Conservation (phyloP, 2,888 invertebrate genomes). For the Priapulus caudatus region DNA sequence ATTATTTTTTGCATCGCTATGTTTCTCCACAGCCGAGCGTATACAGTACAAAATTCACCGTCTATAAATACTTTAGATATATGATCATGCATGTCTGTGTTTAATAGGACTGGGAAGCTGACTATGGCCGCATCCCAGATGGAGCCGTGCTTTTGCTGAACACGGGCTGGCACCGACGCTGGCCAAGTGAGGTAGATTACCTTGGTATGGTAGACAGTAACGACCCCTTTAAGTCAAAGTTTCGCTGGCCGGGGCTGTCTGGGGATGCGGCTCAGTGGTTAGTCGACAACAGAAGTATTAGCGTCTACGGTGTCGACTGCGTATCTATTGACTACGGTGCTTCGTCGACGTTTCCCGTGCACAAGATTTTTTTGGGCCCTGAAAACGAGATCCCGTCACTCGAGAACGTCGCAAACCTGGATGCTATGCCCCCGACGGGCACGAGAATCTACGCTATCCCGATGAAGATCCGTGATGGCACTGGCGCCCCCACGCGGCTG, state of each 20-base stretch:
- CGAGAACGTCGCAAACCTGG: conserved; percentile 49
- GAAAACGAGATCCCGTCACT: conserved; percentile 43
- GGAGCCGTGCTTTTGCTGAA: conserved; percentile 41
- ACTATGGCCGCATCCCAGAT: conserved; percentile 38
- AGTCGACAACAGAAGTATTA: conserved; percentile 44
- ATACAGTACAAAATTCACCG: too few relatives aligned
- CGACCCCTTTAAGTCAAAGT: too few relatives aligned
- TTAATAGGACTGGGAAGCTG: conserved; percentile 38
- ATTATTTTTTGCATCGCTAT: too few relatives aligned
- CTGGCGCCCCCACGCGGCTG: conserved; percentile 50
- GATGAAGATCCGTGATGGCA: conserved; percentile 49
- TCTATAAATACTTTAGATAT: too few relatives aligned
- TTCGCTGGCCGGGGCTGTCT: conserved; percentile 42
- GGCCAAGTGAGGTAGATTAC: conserved; percentile 27
- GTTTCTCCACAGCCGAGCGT: too few relatives aligned
- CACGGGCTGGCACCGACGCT: conserved; percentile 37
- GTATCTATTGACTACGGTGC: conserved; percentile 50
- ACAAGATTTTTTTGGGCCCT: conserved; percentile 43
- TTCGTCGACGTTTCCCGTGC: conserved; percentile 41
- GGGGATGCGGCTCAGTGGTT: conserved; percentile 51
- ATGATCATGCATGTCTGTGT: too few relatives aligned
- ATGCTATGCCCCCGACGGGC: conserved; percentile 26
- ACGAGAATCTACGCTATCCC: conserved; percentile 44
- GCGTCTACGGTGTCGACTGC: conserved; percentile 54
- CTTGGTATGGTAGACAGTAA: conserved; percentile 23